phyloP scores from a whole-genome alignment of 2,113 vertebrate species.

The Uropsilus gracilis region DNA sequence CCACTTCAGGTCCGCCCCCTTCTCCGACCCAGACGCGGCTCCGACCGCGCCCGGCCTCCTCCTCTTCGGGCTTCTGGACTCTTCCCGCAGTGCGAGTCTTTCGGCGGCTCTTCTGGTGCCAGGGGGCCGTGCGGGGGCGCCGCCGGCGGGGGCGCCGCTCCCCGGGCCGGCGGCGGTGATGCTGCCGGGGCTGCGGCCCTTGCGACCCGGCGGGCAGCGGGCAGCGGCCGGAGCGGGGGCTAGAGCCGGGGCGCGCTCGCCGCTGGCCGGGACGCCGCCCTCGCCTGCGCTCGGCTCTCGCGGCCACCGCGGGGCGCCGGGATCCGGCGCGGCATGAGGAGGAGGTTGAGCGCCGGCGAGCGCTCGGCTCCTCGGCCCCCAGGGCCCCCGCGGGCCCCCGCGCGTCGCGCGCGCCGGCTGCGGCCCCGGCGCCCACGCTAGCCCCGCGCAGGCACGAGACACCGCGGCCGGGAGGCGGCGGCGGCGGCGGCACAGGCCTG shows the following conservation, averaged over 20 bases:
- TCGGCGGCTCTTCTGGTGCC: neutral
- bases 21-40: neutral
- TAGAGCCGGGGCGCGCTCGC: slow-evolving; percentile 3
- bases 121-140: slow-evolving; percentile 57
- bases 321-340: slow-evolving; percentile 72
- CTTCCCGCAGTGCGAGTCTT: neutral
- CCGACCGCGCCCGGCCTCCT: neutral
- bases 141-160: slow-evolving; percentile 20
- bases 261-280: slow-evolving; percentile 59
- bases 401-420: slow-evolving; percentile 22
- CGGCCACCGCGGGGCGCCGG: slow-evolving; percentile 64
- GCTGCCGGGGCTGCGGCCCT: slow-evolving; percentile 37
- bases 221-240: slow-evolving; percentile 25
- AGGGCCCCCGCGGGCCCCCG: slow-evolving; percentile 47
- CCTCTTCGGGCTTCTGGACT: neutral
- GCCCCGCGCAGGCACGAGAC: slow-evolving; percentile 21
- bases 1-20: neutral
- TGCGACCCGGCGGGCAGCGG: slow-evolving; percentile 37
- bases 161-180: slow-evolving; percentile 52
- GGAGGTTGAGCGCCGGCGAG: slow-evolving; percentile 65
- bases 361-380: slow-evolving; percentile 64
- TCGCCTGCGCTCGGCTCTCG: slow-evolving; percentile 43
- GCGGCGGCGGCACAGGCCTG: slow-evolving; percentile 35
- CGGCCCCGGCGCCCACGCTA: slow-evolving; percentile 63
- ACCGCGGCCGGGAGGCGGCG: neutral